Percentiles rank a stretch among this genome's conserved stretches.
These are phyloP conservation scores for Acanthochromis polyacanthus DNA, from an alignment of 2,113 vertebrate genomes.

Conservation along the genomic window DNA sequence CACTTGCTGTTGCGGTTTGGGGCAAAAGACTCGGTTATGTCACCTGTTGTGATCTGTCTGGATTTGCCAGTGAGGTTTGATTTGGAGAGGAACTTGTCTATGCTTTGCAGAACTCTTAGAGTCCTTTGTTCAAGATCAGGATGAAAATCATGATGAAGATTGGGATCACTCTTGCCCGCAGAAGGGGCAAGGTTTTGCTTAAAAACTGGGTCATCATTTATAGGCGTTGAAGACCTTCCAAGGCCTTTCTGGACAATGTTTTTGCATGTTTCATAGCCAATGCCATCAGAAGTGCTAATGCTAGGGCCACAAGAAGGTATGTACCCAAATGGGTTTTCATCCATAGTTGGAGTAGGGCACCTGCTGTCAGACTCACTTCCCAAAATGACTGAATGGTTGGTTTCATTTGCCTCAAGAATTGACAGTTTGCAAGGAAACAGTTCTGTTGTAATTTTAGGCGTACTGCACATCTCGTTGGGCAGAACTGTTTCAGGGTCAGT, in stretches of 20 bases:
- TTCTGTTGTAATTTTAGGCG: conserved; percentile 5
- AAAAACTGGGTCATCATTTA: conserved; percentile 44
- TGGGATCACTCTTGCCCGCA: conserved; percentile 2
- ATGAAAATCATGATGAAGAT: background rate
- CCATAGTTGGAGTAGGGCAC: conserved; percentile 62
- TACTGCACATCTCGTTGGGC: background rate
- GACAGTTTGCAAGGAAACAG: background rate
- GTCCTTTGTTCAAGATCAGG: conserved; percentile 60
- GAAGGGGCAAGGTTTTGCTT: conserved; percentile 15
- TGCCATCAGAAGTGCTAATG: conserved; percentile 5
- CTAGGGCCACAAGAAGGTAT: background rate
- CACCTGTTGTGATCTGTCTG: conserved; percentile 5
- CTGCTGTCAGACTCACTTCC: conserved; percentile 29
- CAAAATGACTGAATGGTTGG: background rate
- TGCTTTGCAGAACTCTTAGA: conserved; percentile 49
- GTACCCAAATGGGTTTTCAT: conserved; percentile 45
- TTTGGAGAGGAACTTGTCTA: conserved; percentile 29
- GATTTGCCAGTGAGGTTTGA: conserved; percentile 11
- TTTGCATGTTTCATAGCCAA: conserved; percentile 16
- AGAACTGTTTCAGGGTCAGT: background rate
- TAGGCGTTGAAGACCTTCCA: conserved; percentile 36
- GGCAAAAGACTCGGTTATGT: conserved; percentile 12
- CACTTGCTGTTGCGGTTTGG: conserved; percentile 3
- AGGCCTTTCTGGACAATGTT: background rate
- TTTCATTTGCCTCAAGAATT: conserved; percentile 19